Conservation (phyloP, 1,140 invertebrate species). For the Aphaenogaster ashmeadi region DNA sequence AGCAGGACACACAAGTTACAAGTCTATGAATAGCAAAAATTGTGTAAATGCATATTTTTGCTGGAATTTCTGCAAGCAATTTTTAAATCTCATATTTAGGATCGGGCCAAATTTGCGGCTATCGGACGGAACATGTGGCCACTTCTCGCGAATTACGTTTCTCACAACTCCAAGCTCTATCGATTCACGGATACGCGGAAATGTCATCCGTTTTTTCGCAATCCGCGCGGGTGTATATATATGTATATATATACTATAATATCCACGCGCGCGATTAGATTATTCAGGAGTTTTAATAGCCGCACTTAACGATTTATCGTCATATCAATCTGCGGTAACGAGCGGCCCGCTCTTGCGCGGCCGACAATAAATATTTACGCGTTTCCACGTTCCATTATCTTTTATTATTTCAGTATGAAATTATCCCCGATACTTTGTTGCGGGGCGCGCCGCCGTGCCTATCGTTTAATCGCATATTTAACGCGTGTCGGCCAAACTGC, state of each 20-base stretch:
- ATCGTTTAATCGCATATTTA: slow-evolving; percentile 69
- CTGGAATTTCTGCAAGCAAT: background rate
- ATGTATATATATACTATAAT: slow-evolving; percentile 11
- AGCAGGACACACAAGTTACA: background rate
- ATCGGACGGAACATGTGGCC: background rate
- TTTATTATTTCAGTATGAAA: slow-evolving; percentile 78
- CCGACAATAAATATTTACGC: slow-evolving; percentile 77
- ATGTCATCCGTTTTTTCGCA: slow-evolving; percentile 42
- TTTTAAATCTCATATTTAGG: background rate
- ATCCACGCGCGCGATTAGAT: slow-evolving; percentile 53
- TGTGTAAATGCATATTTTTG: background rate
- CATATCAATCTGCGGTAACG: slow-evolving; percentile 63
- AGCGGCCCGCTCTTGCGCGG: slow-evolving; percentile 64
- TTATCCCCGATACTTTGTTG: slow-evolving; percentile 68
- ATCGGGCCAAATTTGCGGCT: background rate
- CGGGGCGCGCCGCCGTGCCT: slow-evolving; percentile 52
- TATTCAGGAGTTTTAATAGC: slow-evolving; percentile 65
- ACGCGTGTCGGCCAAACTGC: slow-evolving; percentile 72
- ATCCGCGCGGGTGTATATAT: background rate
- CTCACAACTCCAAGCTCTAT: slow-evolving; percentile 3
- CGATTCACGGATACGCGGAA: slow-evolving; percentile 38
- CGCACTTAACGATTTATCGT: slow-evolving; percentile 66
- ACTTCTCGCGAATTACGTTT: slow-evolving; percentile 1
- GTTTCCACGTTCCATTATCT: slow-evolving; percentile 72
- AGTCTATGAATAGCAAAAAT: slow-evolving; percentile 3